Conservation (phyloP, 1,140 invertebrate genomes). For the Lordiphosa collinella region DNA sequence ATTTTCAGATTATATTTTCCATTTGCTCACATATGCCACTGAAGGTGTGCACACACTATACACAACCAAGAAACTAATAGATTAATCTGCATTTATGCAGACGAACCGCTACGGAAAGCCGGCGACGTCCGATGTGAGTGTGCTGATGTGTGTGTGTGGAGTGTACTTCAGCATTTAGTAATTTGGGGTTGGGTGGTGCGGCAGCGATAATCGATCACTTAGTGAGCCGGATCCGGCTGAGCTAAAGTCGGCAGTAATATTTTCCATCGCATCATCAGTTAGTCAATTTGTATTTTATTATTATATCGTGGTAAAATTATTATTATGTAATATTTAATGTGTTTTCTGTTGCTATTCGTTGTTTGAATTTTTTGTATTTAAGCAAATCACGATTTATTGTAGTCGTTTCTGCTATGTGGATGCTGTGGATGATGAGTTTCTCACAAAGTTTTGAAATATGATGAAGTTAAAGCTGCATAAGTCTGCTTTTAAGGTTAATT, state of each 20-base stretch:
- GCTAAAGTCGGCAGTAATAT: too few relatives aligned
- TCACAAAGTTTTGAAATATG: slow-evolving; percentile 1
- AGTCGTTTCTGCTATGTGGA: neutral
- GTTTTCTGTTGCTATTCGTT: neutral
- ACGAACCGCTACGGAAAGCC: slow-evolving; percentile 22
- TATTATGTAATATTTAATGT: slow-evolving; percentile 7
- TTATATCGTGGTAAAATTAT: neutral
- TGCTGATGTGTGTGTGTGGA: neutral
- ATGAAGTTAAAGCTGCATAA: too few relatives aligned
- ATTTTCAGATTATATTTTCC: too few relatives aligned
- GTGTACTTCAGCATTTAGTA: slow-evolving; percentile 1
- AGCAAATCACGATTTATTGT: slow-evolving; percentile 5
- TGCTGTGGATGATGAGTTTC: too few relatives aligned
- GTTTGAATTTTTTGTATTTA: neutral
- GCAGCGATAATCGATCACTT: too few relatives aligned
- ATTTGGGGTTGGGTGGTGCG: neutral
- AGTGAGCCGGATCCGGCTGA: too few relatives aligned
- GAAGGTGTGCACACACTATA: neutral
- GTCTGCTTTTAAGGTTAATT: too few relatives aligned
- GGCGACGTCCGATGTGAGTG: slow-evolving; percentile 17
- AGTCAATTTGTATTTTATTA: neutral
- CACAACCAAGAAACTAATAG: neutral
- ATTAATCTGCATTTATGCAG: neutral
- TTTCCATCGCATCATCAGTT: neutral
- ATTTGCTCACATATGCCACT: too few relatives aligned